A percentile compares a stretch with the other conserved stretches of the same genome.
Conservation (phyloP, 2,113 vertebrate species). For the Chrysemys picta region DNA sequence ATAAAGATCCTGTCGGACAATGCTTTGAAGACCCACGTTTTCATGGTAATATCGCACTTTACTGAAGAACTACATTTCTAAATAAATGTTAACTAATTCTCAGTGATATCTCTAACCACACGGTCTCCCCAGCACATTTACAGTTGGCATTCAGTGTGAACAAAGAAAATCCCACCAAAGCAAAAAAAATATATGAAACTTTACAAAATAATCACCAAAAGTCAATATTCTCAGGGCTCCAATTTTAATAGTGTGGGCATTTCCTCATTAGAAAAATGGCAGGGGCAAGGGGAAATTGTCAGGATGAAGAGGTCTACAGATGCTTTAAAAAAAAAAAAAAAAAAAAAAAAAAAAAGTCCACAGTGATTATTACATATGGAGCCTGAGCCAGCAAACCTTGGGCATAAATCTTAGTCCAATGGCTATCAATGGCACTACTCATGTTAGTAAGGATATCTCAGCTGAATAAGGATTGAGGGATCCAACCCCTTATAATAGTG, state of each 20-base stretch:
- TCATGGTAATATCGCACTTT: background rate
- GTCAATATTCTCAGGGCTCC: background rate
- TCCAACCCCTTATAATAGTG: too few species aligned
- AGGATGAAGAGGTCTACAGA: background rate
- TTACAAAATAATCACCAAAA: background rate
- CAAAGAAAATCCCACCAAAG: background rate
- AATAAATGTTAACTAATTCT: background rate
- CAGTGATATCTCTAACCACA: background rate
- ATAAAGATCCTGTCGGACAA: background rate
- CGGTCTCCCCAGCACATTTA: background rate
- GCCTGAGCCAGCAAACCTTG: background rate
- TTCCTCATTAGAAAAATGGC: background rate
- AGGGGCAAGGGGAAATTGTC: background rate
- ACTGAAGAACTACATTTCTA: background rate
- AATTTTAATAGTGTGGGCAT: background rate
- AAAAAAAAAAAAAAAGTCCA: background rate
- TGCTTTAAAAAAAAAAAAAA: too few species aligned
- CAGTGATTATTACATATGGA: background rate
- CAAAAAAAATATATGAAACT: background rate
- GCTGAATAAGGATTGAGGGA: background rate
- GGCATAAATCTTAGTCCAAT: background rate
- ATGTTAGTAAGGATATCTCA: rapidly evolving
- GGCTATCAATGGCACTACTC: background rate
- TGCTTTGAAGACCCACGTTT: background rate
- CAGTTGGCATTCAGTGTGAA: background rate